Conservation (phyloP, 2,888 invertebrate species). For the Athalia cordata region DNA sequence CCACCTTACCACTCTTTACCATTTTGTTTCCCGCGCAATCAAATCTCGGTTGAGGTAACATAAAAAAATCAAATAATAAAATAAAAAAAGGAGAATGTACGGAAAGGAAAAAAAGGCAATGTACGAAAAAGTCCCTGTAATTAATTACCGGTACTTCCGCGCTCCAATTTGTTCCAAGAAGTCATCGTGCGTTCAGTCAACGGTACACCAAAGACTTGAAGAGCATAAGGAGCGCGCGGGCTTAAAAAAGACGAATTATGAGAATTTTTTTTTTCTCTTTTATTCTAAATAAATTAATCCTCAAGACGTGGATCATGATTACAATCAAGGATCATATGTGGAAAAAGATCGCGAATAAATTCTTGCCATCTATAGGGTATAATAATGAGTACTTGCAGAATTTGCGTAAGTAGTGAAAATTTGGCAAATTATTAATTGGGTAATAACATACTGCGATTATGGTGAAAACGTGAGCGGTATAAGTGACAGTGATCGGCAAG, state of each 20-base stretch:
- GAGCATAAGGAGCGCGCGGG: background rate
- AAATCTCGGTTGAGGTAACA: constrained; percentile 70
- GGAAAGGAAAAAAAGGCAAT: background rate
- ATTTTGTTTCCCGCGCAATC: constrained; percentile 65
- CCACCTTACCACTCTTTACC: constrained; percentile 20
- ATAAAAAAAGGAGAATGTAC: constrained; percentile 34
- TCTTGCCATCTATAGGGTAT: no score
- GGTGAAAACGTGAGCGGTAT: background rate
- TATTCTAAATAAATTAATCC: no score
- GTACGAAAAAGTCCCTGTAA: constrained; percentile 30
- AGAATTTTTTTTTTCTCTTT: no score
- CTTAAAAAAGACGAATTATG: constrained; percentile 53
- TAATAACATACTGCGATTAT: no score
- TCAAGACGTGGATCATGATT: no score
- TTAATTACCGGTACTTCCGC: constrained; percentile 34
- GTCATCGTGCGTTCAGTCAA: constrained; percentile 39
- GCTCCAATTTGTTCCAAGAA: constrained; percentile 32
- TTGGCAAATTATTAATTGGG: no score
- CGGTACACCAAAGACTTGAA: constrained; percentile 30
- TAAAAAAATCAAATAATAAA: constrained; percentile 54
- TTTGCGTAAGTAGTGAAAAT: no score
- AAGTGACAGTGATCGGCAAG: constrained; percentile 17
- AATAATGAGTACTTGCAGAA: no score
- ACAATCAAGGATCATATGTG: no score
- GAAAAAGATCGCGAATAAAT: no score